Evolutionary conservation across 2,888 invertebrate species (phyloP).

Genomic region (Vesta saturnalis): DNA sequence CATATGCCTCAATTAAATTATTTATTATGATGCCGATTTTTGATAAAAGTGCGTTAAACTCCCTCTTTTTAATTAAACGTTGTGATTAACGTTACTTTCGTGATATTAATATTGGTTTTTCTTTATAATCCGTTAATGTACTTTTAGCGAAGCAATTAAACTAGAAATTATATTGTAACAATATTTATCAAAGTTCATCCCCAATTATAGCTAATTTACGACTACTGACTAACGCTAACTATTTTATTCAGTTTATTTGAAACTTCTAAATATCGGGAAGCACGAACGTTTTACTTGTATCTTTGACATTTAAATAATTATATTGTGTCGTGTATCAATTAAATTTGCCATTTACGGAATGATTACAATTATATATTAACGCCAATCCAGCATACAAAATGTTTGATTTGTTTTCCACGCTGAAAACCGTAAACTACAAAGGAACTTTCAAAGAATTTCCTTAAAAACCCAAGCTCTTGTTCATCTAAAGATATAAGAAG

Average conservation of each 20-base stretch:
- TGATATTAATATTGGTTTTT: slow-evolving; percentile 4
- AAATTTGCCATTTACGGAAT: background rate
- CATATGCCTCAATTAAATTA: slow-evolving; percentile 55
- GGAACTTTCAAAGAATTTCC: no score
- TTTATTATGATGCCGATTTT: slow-evolving; percentile 50
- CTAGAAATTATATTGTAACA: slow-evolving; percentile 36
- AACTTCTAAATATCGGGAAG: slow-evolving; percentile 56
- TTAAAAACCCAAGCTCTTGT: no score
- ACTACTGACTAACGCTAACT: slow-evolving; percentile 54
- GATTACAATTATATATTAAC: no score
- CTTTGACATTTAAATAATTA: slow-evolving; percentile 25
- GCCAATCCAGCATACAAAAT: no score
- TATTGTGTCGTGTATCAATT: slow-evolving; percentile 12
- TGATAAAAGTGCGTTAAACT: slow-evolving; percentile 41
- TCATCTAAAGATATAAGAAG: no score
- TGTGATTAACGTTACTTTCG: background rate
- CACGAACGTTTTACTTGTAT: slow-evolving; percentile 47
- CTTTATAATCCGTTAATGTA: slow-evolving; percentile 11
- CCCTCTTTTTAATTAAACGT: slow-evolving; percentile 6
- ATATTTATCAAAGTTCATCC: slow-evolving; percentile 54
- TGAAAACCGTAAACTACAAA: no score
- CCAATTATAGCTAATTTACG: slow-evolving; percentile 59
- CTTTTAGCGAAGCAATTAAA: slow-evolving; percentile 35
- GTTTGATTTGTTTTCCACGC: no score
- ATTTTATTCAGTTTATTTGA: slow-evolving; percentile 57